Base-by-base conservation (phyloP, 2,797 vertebrate species). In the Oreochromis mossambicus region DNA sequence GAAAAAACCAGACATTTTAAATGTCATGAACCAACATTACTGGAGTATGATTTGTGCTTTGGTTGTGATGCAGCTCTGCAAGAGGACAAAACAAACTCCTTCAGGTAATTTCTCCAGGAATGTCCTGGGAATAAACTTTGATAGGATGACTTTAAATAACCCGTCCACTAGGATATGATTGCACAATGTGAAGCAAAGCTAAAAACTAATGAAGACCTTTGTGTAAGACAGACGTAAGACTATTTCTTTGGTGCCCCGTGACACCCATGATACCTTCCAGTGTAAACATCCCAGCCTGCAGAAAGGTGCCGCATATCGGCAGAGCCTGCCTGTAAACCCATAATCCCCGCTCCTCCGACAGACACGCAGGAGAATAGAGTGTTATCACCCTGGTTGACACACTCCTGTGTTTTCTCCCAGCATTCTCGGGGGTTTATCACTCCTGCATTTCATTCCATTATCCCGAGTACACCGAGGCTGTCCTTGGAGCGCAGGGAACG, bases 321-420 rank as follows among this genome's bases (percentile, higher is more conserved):
- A 93, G 92, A 94, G 92, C 90, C 89, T 66, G 89, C 77, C 90
- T 86, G 87, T 91, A 91, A 94, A 91, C 90, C 91, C 88, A 55
- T 94, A 95, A 95, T 95, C 94, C 94, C 82, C 3, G 83, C 89
- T 91, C 87, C 91, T 92, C 82, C 73, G 88, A 94, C 88, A 89
- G 91, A 91, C 83, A 83, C 82, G 41, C 32, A 17, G 84, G 90
- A 93, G 89, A 92, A 92, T 89, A 80, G 91, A 91, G 94, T 87
- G 92, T 96, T 95, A 96, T 95, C 93, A 91, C 90, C 86, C 90
- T 36, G 82, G 86, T 86, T 93, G 94, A 95, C 94, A 94, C 89
- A 89, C 94, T 92, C 89, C 86, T 92, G 92, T 95, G 93, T 95
- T 94, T 93, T 93, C 92, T 89, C 90, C 88, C 86, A 73, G 89